phyloP scores from a whole-genome alignment of 2,888 invertebrate species.

The Hypena proboscidalis region DNA sequence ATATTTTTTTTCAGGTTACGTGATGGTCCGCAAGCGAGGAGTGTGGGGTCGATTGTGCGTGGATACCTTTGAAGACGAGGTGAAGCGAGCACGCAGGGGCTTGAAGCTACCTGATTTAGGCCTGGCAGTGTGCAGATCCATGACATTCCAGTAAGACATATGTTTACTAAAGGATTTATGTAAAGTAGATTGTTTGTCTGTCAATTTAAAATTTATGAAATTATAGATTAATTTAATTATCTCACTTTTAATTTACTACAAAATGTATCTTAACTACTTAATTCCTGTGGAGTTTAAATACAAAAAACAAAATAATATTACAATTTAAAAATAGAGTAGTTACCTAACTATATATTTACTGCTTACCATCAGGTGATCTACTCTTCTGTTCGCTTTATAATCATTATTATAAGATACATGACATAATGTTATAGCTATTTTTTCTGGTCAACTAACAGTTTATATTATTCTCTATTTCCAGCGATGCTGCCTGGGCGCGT shows the following conservation, averaged over 20 bases:
- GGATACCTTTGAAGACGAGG: conserved; percentile 87
- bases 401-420: too few species aligned
- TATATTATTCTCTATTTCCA: conserved; percentile 32
- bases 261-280: too few species aligned
- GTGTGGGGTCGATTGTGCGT: conserved; percentile 92
- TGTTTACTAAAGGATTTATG: too few species aligned
- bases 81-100: conserved; percentile 83
- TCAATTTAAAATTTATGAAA: too few species aligned
- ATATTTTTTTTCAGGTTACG: conserved; percentile 85
- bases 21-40: conserved; percentile 91
- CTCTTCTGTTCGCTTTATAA: not conserved
- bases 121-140: conserved; percentile 90
- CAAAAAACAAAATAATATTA: too few species aligned
- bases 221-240: too few species aligned
- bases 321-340: too few species aligned
- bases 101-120: conserved; percentile 90
- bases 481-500: conserved; percentile 71
- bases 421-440: not conserved
- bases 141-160: conserved; percentile 92
- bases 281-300: too few species aligned
- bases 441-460: not conserved
- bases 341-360: too few species aligned
- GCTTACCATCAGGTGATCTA: too few species aligned
- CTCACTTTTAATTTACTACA: too few species aligned
- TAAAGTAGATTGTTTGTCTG: too few species aligned